These are phyloP conservation scores for Drosophila tristis DNA, from an alignment of 1,140 invertebrate species.

Conservation along the genomic window DNA sequence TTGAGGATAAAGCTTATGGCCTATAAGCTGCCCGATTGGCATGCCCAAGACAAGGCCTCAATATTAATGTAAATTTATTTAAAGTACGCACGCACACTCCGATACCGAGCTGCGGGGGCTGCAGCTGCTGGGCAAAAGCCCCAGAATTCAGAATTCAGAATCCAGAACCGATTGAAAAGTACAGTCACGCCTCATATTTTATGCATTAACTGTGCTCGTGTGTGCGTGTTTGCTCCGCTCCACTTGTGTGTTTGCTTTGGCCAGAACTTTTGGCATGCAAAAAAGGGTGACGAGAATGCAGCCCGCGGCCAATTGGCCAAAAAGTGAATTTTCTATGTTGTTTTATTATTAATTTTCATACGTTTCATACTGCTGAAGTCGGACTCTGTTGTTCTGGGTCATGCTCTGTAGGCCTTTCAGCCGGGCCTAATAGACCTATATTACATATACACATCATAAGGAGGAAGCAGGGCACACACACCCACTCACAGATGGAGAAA, in stretches of 20 bases:
- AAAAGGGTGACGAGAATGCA: constrained; percentile 60
- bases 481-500: constrained; percentile 23
- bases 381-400: constrained; percentile 23
- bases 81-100: constrained; percentile 32
- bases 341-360: constrained; percentile 78
- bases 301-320: constrained; percentile 57
- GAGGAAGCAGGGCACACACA: constrained; percentile 7
- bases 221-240: background rate
- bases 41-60: background rate
- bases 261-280: constrained; percentile 37
- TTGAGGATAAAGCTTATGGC: background rate
- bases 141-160: too few relatives aligned
- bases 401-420: constrained; percentile 31
- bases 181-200: constrained; percentile 62
- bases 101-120: constrained; percentile 20
- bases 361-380: constrained; percentile 33
- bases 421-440: constrained; percentile 64
- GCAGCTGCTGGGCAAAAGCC: constrained; percentile 43
- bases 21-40: constrained; percentile 1
- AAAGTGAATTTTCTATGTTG: constrained; percentile 73
- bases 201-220: constrained; percentile 70
- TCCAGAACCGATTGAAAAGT: constrained; percentile 20
- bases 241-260: constrained; percentile 36
- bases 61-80: constrained; percentile 57
- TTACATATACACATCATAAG: constrained; percentile 15